Evolutionary conservation across 92 coral and sea anemone species (phyloP), one percentile per base, ranked within the genome.

Genomic region (Epizoanthus illoricatus): DNA sequence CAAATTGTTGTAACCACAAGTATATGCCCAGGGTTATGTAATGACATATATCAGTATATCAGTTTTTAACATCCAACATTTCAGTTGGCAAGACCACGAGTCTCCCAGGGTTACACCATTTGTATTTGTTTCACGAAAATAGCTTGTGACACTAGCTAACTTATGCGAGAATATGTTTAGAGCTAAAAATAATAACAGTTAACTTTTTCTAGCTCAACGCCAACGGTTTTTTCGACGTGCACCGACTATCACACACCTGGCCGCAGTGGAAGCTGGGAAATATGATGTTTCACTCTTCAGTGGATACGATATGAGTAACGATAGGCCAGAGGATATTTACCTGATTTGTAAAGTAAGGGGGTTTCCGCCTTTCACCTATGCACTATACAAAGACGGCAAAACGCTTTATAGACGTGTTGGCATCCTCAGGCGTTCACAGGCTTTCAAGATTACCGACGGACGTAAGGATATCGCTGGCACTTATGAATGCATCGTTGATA

Each of bases 301-400:
- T 23, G 18, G 17, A 3, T 8, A 23, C 39, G 70, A 11, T 24
- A 65, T 65, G 16, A 3, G 5, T 16, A 65, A 65, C 42, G 23
- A 9, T 39, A 10, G 16, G 0, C 42, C 70, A 23, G 17, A 65
- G 40, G 45, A 18, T 33, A 16, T 2, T 41, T 15, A 39, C 15
- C 21, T 68, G 72, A 33, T 68, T 7, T 68, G 72, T 36, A 68
- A 43, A 68, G 72, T 43, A 18, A 68, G 72, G 41, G 72, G 72
- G 5, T n/a, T 7, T 15, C 21, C 0, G 19, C 72, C 20, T 39
- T 13, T 39, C 11, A 68, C 72, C 8, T 36, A 39, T 43, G 39
- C 72, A 5, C 7, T 39, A 16, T 68, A 68, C 4, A 68, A 68
- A 17, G 72, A 68, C 39, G 72, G 72, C n/a, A 15, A 39, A 15